Conservation (phyloP, 2,888 invertebrate genomes). For the Ptilodon capucinus region DNA sequence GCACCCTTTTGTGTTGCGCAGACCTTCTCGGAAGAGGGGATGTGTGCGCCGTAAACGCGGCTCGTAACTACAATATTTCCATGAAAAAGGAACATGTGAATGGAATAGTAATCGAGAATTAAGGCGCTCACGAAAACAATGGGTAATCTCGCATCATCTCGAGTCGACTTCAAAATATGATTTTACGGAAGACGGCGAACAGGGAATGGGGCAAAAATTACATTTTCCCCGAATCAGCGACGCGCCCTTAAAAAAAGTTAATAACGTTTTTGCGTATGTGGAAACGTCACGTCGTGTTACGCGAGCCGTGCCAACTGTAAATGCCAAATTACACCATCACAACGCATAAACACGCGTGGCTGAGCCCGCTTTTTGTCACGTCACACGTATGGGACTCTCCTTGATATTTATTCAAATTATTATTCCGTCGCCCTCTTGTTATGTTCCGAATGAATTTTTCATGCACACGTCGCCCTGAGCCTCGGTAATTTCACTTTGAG, state of each 20-base stretch:
- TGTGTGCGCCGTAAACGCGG: conserved; percentile 63
- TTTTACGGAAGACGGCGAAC: conserved; percentile 37
- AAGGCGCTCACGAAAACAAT: conserved; percentile 55
- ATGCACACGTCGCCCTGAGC: conserved; percentile 72
- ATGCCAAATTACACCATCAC: conserved; percentile 77
- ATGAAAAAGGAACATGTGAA: conserved; percentile 67
- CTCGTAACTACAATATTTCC: conserved; percentile 67
- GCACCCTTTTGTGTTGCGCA: conserved; percentile 70
- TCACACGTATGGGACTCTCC: conserved; percentile 60
- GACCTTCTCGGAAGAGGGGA: conserved; percentile 72
- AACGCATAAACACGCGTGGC: conserved; percentile 71
- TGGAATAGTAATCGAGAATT: conserved; percentile 65
- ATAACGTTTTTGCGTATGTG: conserved; percentile 69
- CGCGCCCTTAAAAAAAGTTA: conserved; percentile 65
- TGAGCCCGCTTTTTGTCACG: conserved; percentile 73
- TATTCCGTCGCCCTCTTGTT: conserved; percentile 76
- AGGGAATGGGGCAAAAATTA: conserved; percentile 45
- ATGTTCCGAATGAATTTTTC: conserved; percentile 79
- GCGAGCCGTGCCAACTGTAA: conserved; percentile 51
- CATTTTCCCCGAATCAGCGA: conserved; percentile 37
- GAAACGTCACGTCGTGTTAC: conserved; percentile 63
- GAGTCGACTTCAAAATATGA: conserved; percentile 28
- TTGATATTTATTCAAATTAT: conserved; percentile 82
- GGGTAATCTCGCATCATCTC: conserved; percentile 42
- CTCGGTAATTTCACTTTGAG: conserved; percentile 79